Percentiles rank a stretch among this genome's conserved stretches.
These are phyloP conservation scores for Anniella stebbinsi DNA, from an alignment of 2,797 vertebrate species.

Conservation along the genomic window DNA sequence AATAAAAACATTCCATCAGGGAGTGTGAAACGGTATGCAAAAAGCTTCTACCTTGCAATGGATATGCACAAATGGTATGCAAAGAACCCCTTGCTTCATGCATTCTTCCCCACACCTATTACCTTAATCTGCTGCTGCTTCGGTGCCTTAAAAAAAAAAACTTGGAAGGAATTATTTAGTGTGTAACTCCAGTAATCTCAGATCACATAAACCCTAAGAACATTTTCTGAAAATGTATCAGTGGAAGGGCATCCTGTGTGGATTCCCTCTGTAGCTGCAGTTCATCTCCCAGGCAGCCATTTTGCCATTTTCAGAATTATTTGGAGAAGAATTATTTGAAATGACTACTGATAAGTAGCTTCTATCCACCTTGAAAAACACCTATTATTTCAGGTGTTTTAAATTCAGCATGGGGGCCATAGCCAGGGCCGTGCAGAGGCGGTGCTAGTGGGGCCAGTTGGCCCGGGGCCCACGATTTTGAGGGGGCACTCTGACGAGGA, in stretches of 20 bases:
- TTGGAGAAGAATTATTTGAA: not conserved
- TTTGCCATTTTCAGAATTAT: not conserved
- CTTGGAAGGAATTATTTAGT: not conserved
- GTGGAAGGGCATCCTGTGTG: not conserved
- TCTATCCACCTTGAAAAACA: not conserved
- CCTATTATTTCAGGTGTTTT: not conserved
- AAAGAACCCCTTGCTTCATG: not conserved
- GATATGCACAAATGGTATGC: not conserved
- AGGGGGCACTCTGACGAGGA: too few relatives aligned
- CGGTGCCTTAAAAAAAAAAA: not conserved
- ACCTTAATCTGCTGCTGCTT: not conserved
- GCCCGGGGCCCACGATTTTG: too few relatives aligned
- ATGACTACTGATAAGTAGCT: not conserved
- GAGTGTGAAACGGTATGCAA: not conserved
- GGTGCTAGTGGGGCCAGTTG: too few relatives aligned
- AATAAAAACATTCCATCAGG: not conserved
- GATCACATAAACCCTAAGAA: not conserved
- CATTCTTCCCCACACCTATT: not conserved
- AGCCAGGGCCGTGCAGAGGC: too few relatives aligned
- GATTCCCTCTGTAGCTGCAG: not conserved
- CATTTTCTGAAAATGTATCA: not conserved
- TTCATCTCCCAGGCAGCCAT: not conserved
- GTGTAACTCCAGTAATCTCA: not conserved
- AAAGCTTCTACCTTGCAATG: not conserved
- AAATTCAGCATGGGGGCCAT: not conserved